Percentiles rank a stretch among this genome's conserved stretches.
These are phyloP conservation scores for Channa striata DNA, from an alignment of 2,797 vertebrate genomes.

Conservation along the genomic window DNA sequence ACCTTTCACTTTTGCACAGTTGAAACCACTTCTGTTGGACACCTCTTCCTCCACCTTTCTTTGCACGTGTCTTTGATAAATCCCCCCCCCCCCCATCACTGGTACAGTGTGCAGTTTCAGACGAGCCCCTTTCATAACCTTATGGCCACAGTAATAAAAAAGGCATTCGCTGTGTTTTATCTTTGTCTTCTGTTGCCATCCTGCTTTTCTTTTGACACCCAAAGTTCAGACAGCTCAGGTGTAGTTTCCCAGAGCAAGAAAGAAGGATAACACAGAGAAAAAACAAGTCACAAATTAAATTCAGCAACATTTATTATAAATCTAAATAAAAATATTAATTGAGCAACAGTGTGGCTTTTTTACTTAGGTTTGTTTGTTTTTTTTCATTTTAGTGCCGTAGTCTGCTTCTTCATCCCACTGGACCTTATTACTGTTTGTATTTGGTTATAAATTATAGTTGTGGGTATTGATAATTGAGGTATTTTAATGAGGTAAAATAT, in stretches of 20 bases:
- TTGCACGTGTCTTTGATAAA: slow-evolving; percentile 46
- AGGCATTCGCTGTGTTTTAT: slow-evolving; percentile 38
- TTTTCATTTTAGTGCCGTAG: no score
- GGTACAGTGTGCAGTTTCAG: slow-evolving; percentile 22
- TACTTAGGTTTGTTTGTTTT: no score
- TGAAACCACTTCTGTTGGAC: slow-evolving; percentile 39
- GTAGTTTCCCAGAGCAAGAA: background rate
- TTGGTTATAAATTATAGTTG: background rate
- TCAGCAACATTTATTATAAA: background rate
- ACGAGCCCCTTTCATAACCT: slow-evolving; percentile 29
- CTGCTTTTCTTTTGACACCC: slow-evolving; percentile 56
- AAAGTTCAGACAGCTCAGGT: slow-evolving; percentile 5
- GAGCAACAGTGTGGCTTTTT: no score
- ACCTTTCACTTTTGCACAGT: slow-evolving; percentile 48
- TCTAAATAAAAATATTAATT: background rate
- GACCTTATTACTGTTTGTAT: background rate
- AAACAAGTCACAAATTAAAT: background rate
- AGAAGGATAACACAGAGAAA: slow-evolving; percentile 4
- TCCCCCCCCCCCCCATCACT: slow-evolving; percentile 2
- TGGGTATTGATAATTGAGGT: background rate
- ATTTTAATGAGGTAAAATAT: no score
- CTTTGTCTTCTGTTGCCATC: slow-evolving; percentile 51
- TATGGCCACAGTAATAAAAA: slow-evolving; percentile 43
- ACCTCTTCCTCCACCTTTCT: slow-evolving; percentile 39
- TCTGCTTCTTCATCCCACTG: background rate